These are phyloP conservation scores for Spodoptera frugiperda DNA, from an alignment of 1,140 invertebrate species.

Conservation along the genomic window DNA sequence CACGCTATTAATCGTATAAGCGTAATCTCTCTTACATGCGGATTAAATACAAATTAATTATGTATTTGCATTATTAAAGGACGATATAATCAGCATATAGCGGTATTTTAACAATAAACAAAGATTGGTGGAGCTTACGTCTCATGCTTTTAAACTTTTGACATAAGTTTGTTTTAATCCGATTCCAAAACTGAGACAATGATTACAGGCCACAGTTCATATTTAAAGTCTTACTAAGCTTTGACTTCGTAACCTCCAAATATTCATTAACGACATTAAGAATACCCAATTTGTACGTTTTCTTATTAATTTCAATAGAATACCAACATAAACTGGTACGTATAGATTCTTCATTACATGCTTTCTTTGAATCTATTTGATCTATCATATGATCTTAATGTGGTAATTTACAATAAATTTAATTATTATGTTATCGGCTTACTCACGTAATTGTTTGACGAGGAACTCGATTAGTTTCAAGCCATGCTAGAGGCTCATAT, in stretches of 20 bases:
- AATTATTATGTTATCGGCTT: no score
- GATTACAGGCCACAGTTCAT: neutral
- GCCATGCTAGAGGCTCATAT: no score
- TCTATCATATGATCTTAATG: no score
- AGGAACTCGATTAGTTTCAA: no score
- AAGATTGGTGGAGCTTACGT: neutral
- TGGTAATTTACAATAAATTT: no score
- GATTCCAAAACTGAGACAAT: constrained; percentile 1
- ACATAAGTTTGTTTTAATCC: neutral
- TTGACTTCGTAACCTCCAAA: no score
- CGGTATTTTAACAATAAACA: neutral
- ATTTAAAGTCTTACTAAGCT: neutral
- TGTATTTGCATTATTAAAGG: constrained; percentile 32
- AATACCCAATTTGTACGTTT: no score
- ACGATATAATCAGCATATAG: neutral
- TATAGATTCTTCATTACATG: neutral
- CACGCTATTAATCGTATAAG: constrained; percentile 18
- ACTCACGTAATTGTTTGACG: no score
- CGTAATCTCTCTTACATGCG: constrained; percentile 16
- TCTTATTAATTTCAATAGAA: no score
- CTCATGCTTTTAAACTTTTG: neutral
- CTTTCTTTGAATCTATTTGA: no score
- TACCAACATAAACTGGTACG: no score
- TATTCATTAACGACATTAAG: no score
- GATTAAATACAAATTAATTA: constrained; percentile 19